Conservation (phyloP, 2,888 invertebrate species). For the Theodoxus fluviatilis region DNA sequence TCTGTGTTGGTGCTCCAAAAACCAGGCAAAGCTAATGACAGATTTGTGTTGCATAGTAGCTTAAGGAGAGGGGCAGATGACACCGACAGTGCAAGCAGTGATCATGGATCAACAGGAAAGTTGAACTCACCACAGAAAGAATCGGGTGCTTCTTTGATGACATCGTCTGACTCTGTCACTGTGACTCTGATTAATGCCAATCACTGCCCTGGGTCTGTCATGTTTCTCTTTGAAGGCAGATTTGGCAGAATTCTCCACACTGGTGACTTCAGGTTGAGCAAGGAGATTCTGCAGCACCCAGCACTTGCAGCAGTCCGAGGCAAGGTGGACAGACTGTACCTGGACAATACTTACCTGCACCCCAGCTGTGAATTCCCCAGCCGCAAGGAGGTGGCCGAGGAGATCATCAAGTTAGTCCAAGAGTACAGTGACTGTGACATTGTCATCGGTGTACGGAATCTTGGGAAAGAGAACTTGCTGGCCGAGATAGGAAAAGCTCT, state of each 20-base stretch:
- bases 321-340: conserved; percentile 61
- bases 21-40: too few relatives aligned
- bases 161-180: conserved; percentile 55
- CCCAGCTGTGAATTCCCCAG: conserved; percentile 59
- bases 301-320: conserved; percentile 25
- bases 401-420: conserved; percentile 57
- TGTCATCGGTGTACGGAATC: conserved; percentile 56
- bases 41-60: too few relatives aligned
- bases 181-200: conserved; percentile 66
- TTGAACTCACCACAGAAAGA: too few relatives aligned
- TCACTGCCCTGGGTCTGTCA: conserved; percentile 67
- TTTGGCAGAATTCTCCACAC: conserved; percentile 66
- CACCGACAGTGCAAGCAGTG: conserved; percentile 35
- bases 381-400: conserved; percentile 46
- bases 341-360: conserved; percentile 66
- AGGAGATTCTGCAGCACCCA: conserved; percentile 18
- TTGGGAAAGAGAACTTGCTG: conserved; percentile 65
- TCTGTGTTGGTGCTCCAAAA: too few relatives aligned
- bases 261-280: conserved; percentile 65
- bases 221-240: conserved; percentile 66
- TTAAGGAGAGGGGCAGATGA: too few relatives aligned
- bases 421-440: conserved; percentile 51
- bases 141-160: too few relatives aligned
- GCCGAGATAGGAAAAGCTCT: conserved; percentile 55
- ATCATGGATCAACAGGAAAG: too few relatives aligned